Evolutionary conservation across 2,888 invertebrate genomes (phyloP).

Genomic region (Leistus spinibarbis): DNA sequence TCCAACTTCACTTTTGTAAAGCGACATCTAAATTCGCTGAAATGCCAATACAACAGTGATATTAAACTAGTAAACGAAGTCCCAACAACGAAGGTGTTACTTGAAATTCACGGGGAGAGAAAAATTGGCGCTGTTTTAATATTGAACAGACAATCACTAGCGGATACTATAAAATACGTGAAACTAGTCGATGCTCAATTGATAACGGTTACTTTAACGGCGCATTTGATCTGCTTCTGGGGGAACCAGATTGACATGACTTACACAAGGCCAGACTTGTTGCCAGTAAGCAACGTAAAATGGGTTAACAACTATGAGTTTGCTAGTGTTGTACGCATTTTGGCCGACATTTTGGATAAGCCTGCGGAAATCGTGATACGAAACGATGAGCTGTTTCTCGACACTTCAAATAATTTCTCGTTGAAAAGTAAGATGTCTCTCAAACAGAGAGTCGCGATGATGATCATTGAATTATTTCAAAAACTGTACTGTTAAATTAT

Average conservation of each 20-base stretch:
- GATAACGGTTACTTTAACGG: conserved; percentile 32
- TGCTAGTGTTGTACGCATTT: conserved; percentile 46
- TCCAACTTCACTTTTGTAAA: too few relatives aligned
- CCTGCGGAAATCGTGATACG: too few relatives aligned
- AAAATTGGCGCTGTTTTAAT: conserved; percentile 52
- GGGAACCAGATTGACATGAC: background rate
- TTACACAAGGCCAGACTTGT: background rate
- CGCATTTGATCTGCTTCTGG: background rate
- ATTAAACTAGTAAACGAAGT: conserved; percentile 48
- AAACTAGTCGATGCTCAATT: conserved; percentile 52
- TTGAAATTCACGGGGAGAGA: conserved; percentile 39
- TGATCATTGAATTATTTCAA: background rate
- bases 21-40: conserved; percentile 56
- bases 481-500: background rate
- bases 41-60: conserved; percentile 50
- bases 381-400: background rate
- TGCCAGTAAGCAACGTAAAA: conserved; percentile 52
- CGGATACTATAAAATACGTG: too few relatives aligned
- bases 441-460: too few relatives aligned
- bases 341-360: conserved; percentile 54
- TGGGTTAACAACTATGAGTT: conserved; percentile 50
- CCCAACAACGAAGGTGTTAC: background rate
- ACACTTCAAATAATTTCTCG: background rate
- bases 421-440: background rate
- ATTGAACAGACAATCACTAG: conserved; percentile 48